These are phyloP conservation scores for Nerophis ophidion DNA, from an alignment of 2,113 vertebrate species.

Conservation along the genomic window DNA sequence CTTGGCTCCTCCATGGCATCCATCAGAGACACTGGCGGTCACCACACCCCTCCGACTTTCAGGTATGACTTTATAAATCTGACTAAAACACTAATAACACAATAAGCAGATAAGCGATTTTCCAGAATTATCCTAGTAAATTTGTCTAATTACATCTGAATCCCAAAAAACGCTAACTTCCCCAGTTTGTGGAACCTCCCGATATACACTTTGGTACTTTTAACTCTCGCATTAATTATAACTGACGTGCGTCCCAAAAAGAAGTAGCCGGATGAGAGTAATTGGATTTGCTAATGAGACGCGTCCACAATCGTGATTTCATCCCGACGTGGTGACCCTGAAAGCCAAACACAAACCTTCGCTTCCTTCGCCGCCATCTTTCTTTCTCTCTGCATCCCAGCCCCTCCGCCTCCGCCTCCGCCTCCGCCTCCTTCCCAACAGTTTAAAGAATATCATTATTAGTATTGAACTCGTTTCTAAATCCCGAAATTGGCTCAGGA, in stretches of 20 bases:
- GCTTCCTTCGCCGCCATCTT: constrained; percentile 34
- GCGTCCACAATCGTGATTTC: constrained; percentile 62
- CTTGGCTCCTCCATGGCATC: too few relatives aligned
- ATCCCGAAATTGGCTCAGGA: constrained; percentile 71
- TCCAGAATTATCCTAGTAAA: too few relatives aligned
- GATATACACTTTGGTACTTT: too few relatives aligned
- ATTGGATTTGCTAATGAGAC: constrained; percentile 48
- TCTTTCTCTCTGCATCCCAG: constrained; percentile 3
- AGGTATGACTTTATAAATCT: too few relatives aligned
- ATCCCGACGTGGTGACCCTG: constrained; percentile 45
- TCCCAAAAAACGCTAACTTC: too few relatives aligned
- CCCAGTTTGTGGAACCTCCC: too few relatives aligned
- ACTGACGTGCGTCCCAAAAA: constrained; percentile 9
- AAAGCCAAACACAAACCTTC: constrained; percentile 61
- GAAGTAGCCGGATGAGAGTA: constrained; percentile 47
- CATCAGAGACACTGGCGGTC: too few relatives aligned
- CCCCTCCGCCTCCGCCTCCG: constrained; percentile 1
- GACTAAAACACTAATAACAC: too few relatives aligned
- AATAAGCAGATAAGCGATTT: too few relatives aligned
- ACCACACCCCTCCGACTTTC: too few relatives aligned
- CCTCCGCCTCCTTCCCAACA: constrained; percentile 37
- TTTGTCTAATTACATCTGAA: too few relatives aligned
- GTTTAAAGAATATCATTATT: constrained; percentile 72
- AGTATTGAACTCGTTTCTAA: constrained; percentile 75
- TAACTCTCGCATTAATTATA: too few relatives aligned